Evolutionary conservation across 1,140 invertebrate species (phyloP).

Genomic region (Lordiphosa collinella): DNA sequence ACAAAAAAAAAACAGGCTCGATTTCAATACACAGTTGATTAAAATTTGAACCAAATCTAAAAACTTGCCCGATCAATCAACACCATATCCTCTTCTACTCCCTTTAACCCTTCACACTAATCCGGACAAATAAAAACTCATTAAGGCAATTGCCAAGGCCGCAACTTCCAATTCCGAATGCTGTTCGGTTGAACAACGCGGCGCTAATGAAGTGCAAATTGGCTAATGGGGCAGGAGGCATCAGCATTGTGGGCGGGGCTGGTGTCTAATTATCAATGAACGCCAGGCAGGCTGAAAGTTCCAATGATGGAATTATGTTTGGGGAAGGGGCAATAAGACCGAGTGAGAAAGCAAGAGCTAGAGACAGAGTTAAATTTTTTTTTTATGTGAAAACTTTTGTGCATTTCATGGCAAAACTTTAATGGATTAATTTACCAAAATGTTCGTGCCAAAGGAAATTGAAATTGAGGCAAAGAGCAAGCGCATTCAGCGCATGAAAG

Average conservation of each 20-base stretch:
- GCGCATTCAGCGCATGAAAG: constrained; percentile 12
- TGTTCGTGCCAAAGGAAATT: constrained; percentile 65
- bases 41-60: too few relatives aligned
- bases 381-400: constrained; percentile 74
- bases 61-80: background rate
- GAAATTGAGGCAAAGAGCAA: constrained; percentile 39
- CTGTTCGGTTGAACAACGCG: constrained; percentile 15
- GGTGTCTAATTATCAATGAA: constrained; percentile 65
- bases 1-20: too few relatives aligned
- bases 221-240: constrained; percentile 46
- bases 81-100: constrained; percentile 1
- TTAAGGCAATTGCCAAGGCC: constrained; percentile 25
- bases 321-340: background rate
- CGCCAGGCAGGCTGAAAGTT: constrained; percentile 40
- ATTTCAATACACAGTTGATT: too few relatives aligned
- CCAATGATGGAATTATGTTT: constrained; percentile 32
- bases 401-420: constrained; percentile 73
- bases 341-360: background rate
- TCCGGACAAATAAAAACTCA: constrained; percentile 29
- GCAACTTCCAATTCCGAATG: constrained; percentile 4
- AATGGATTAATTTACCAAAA: constrained; percentile 74
- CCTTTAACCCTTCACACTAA: too few relatives aligned
- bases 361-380: constrained; percentile 17
- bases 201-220: constrained; percentile 75
- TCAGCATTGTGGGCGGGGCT: constrained; percentile 5